These are phyloP conservation scores for Sesia bembeciformis DNA, from an alignment of 2,888 invertebrate species.

Conservation along the genomic window DNA sequence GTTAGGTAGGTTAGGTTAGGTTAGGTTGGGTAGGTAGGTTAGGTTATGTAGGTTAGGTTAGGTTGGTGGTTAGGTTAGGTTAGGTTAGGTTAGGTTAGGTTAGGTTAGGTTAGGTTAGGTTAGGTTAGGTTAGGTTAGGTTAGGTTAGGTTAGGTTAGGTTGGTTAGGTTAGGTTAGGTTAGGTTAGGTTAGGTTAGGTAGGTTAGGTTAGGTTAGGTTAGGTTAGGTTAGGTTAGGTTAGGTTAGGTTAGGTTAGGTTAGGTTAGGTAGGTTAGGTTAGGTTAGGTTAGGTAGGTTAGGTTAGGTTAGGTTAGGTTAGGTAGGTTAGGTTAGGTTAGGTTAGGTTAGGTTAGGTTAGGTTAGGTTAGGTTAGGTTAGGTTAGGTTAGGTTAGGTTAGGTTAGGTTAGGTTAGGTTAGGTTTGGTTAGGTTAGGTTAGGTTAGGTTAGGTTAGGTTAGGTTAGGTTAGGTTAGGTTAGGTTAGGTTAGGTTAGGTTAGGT, in stretches of 20 bases:
- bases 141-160: constrained; percentile 11
- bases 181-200: constrained; percentile 13
- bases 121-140: constrained; percentile 11
- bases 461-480: constrained; percentile 12
- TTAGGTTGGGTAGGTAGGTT: constrained; percentile 2
- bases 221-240: constrained; percentile 12
- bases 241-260: constrained; percentile 7
- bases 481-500: constrained; percentile 12
- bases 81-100: constrained; percentile 11
- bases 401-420: constrained; percentile 10
- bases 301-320: constrained; percentile 10
- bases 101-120: constrained; percentile 13
- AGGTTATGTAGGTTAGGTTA: constrained; percentile 2
- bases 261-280: constrained; percentile 8
- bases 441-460: constrained; percentile 14
- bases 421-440: constrained; percentile 13
- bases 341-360: constrained; percentile 8
- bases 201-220: constrained; percentile 11
- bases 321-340: constrained; percentile 8
- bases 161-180: constrained; percentile 15
- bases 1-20: constrained; percentile 3
- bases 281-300: constrained; percentile 9
- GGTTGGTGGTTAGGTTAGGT: constrained; percentile 11
- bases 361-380: constrained; percentile 10
- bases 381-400: constrained; percentile 7